These are phyloP conservation scores for Channallabes apus DNA, from an alignment of 2,797 vertebrate genomes.

Conservation along the genomic window DNA sequence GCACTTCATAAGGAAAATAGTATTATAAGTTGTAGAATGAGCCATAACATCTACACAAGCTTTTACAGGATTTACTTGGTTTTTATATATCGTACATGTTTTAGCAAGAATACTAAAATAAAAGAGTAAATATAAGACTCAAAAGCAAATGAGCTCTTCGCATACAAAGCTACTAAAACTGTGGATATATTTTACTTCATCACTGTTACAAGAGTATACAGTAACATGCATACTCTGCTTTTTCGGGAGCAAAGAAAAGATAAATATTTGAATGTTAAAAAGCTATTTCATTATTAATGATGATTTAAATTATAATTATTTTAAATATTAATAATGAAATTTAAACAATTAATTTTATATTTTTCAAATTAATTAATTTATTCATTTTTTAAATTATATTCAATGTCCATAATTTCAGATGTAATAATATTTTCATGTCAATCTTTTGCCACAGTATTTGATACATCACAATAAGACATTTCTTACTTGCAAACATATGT, in stretches of 20 bases:
- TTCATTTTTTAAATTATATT: not conserved
- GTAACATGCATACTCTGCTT: not conserved
- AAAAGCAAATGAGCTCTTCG: constrained; percentile 10
- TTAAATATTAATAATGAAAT: not conserved
- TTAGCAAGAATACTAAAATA: constrained; percentile 35
- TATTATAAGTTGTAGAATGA: not conserved
- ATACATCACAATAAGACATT: not conserved
- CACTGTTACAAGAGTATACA: constrained; percentile 5
- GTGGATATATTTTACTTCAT: constrained; percentile 24
- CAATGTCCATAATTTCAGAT: not conserved
- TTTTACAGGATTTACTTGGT: not conserved
- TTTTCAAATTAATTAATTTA: not conserved
- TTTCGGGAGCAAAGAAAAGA: not conserved
- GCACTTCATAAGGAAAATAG: constrained; percentile 15
- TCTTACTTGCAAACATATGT: not conserved
- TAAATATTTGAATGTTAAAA: not conserved
- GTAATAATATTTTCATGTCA: not conserved
- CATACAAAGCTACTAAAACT: constrained; percentile 31
- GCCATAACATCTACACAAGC: constrained; percentile 1
- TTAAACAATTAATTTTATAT: not conserved
- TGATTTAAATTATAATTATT: no score
- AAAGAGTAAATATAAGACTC: constrained; percentile 18
- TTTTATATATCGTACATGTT: constrained; percentile 8
- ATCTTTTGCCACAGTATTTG: not conserved
- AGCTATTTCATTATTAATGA: not conserved